These are phyloP conservation scores for Troides helena DNA, from an alignment of 2,888 invertebrate species.

Conservation along the genomic window DNA sequence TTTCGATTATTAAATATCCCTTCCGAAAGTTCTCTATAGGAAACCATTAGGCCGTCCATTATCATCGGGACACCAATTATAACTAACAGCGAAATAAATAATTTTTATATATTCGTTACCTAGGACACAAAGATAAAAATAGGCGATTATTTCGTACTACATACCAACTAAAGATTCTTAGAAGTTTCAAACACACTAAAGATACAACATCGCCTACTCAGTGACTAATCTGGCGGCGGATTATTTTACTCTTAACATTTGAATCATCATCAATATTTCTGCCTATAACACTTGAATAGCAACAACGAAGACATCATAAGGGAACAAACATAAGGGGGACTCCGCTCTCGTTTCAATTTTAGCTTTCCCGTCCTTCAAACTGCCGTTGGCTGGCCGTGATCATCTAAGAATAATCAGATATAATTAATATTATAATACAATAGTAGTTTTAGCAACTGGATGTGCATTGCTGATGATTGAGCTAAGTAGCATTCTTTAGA, in stretches of 20 bases:
- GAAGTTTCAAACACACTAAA: constrained; percentile 72
- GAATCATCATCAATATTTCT: constrained; percentile 17
- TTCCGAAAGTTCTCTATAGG: constrained; percentile 30
- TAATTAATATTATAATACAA: neutral
- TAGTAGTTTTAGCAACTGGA: no score
- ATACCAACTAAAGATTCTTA: constrained; percentile 74
- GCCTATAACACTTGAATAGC: constrained; percentile 61
- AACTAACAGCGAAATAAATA: constrained; percentile 61
- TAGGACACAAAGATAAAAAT: constrained; percentile 65
- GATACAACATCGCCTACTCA: constrained; percentile 76
- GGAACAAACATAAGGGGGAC: constrained; percentile 32
- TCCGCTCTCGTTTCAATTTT: neutral
- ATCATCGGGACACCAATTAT: constrained; percentile 25
- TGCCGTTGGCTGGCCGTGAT: neutral
- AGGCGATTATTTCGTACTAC: constrained; percentile 69
- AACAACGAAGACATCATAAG: constrained; percentile 71
- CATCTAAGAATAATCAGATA: constrained; percentile 14
- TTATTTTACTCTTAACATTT: constrained; percentile 63
- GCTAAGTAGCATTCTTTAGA: no score
- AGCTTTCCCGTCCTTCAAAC: neutral
- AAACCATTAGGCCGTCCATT: constrained; percentile 39
- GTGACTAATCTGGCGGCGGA: constrained; percentile 78
- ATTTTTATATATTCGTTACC: constrained; percentile 55
- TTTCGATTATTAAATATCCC: constrained; percentile 29
- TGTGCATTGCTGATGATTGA: no score